Conservation (phyloP, 2,113 vertebrate genomes). For the Fregetta grallaria region DNA sequence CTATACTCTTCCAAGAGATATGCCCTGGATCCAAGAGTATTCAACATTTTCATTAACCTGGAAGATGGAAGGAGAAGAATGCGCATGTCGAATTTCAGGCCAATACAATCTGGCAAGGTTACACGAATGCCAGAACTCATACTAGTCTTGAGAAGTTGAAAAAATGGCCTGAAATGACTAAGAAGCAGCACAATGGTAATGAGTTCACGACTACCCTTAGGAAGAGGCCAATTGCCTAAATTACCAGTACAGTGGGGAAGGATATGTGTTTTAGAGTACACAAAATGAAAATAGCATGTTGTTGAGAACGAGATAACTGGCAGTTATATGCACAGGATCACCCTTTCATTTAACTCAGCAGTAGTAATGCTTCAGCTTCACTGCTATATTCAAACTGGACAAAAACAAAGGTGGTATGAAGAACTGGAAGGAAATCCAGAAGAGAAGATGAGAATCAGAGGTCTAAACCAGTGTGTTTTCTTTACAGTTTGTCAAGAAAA, state of each 20-base stretch:
- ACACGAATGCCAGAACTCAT: neutral
- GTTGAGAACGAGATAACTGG: neutral
- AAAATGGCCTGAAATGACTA: neutral
- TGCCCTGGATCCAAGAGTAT: neutral
- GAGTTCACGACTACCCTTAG: neutral
- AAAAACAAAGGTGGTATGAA: neutral
- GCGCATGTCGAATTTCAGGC: neutral
- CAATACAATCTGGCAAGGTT: neutral
- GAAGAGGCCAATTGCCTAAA: neutral
- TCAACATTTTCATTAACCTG: neutral
- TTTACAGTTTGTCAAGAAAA: neutral
- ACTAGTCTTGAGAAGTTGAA: neutral
- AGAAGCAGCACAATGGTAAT: neutral
- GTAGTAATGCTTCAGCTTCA: neutral
- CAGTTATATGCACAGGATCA: neutral
- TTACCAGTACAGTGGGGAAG: neutral
- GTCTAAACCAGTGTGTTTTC: neutral
- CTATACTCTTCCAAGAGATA: neutral
- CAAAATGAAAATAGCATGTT: neutral
- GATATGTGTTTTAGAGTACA: neutral
- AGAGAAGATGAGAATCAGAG: neutral
- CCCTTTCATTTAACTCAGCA: neutral
- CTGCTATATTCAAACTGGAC: neutral
- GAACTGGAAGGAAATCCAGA: neutral
- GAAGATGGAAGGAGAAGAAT: neutral